Evolutionary conservation across 1,140 invertebrate species (phyloP).

Genomic region (Scaptomyza hsui): DNA sequence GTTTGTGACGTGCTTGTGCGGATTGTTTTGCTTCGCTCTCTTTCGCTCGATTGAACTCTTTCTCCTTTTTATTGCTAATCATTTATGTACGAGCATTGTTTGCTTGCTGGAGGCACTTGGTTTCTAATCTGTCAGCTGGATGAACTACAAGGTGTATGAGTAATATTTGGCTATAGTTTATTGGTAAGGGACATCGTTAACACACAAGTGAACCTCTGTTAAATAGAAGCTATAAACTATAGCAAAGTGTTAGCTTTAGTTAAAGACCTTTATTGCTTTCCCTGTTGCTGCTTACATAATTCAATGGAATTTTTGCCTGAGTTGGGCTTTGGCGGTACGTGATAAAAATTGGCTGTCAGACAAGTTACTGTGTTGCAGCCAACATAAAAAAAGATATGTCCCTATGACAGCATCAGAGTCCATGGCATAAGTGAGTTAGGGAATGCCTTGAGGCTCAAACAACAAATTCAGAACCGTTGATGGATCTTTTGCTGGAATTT

Average conservation of each 20-base stretch:
- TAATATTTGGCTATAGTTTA: slow-evolving; percentile 1
- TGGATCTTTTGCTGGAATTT: not conserved
- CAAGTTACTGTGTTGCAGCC: not conserved
- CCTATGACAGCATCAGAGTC: not conserved
- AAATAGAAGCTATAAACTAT: not conserved
- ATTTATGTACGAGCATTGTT: slow-evolving; percentile 18
- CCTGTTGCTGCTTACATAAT: not conserved
- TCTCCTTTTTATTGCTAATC: slow-evolving; percentile 18
- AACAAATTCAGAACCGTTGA: not conserved
- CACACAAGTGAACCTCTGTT: too few species aligned
- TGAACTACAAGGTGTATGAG: slow-evolving; percentile 24
- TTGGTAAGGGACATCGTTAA: not conserved
- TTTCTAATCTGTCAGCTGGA: slow-evolving; percentile 21
- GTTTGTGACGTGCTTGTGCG: slow-evolving; percentile 33
- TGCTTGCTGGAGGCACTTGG: slow-evolving; percentile 10
- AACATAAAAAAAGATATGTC: too few species aligned
- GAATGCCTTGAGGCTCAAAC: slow-evolving; percentile 16
- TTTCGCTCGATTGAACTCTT: not conserved
- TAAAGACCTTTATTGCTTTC: not conserved
- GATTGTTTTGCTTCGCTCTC: slow-evolving; percentile 1
- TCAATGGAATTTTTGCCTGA: not conserved
- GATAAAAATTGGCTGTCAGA: slow-evolving; percentile 59
- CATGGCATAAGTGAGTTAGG: slow-evolving; percentile 37
- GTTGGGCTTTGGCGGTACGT: slow-evolving; percentile 42
- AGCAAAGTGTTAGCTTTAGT: not conserved